Evolutionary conservation across 30 jellyfish, hydroid and myxozoan genomes (phyloP), one percentile per base, ranked within the genome.

Genomic region (Nemopilema nomurai): DNA sequence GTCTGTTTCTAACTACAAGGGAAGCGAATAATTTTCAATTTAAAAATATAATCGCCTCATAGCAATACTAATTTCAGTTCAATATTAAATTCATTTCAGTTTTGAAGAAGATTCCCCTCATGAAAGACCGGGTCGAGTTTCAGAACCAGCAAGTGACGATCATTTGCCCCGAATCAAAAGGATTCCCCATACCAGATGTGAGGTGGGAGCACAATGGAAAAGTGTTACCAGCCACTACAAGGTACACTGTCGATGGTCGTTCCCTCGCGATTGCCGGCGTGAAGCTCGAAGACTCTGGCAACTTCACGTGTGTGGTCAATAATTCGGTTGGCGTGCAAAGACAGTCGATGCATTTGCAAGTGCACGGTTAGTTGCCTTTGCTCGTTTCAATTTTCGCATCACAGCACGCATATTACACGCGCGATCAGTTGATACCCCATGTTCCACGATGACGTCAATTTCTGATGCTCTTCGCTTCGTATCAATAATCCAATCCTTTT

Each of bases 251-350:
- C 20, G 81, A 80, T 28, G 96, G 97, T 7, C 75, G 91, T 85
- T 63, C 96, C 18, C 51, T 94, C 69, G 71, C 79, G 21, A 89
- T 74, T 19, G 32, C 28, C 9, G 52, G 74, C 24, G 51, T 92
- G 83, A 71, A 33, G 26, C 22, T 16, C 20, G 76, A 74, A 26
- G 97, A 94, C 82, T 32, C 96, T 1, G 71, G 77, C 25, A 94
- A 94, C 51, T 94, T 82, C 68, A 94, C 99, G 4, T 94, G 99
- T 79, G 85, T 94, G 0, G 95, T 85, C n/a, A 80, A 49, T 31
- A 90, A 90, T 62, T 17, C 70, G n/a, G 97, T 90, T 26, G 89
- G 88, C 26, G 88, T 49, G 16, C 88, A 96, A 41, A 88, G 63
- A 65, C 84, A 91, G 32, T 76, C 94, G 32, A 80, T 95, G 87